Base-by-base conservation (phyloP, 2,113 vertebrate species). In the Megaceryle maxima region DNA sequence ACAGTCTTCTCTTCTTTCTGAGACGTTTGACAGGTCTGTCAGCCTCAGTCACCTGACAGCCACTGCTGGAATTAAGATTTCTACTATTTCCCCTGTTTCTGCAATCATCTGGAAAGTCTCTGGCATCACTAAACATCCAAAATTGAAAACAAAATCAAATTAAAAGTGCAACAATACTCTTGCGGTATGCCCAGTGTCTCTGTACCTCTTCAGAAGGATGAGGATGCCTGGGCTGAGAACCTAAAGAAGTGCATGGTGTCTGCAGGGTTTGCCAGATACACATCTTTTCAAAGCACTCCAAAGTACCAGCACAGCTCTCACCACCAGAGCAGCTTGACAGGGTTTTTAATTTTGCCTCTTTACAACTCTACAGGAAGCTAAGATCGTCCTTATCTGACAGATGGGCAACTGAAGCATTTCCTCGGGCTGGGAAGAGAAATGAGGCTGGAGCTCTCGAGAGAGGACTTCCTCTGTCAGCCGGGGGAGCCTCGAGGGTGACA, bases 1-100 rank as follows among this genome's bases (percentile, higher is more conserved):
- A 98, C 96, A 99, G 98, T 91, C 98, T 99, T 46, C 99, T 98
- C 97, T 99, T 99, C 97, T 98, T 99, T 67, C 98, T 97, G 53
- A 99, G 98, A 43, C 98, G 98, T 94, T 99, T 99, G 70, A 60
- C 87, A n/a, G 98, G 97, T 83, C 98, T 97, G 94, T 98, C 98
- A 37, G 98, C 96, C 94, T 99, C 98, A 33, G 78, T 69, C 56
- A 78, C 68, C 89, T 97, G 96, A 78, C 56, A 94, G 94, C 59
- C 94, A 94, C 72, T 89, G 94, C 83, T 87, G 92, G 70, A 33
- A 73, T 89, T 53, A 89, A 94, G 56, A 87, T 69, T 85, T 66
- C 92, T 91, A 69, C 75, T 81, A 78, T 93, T 96, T 28, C 96
- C 97, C 85, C 86, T 94, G 33, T 92, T 96, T 72, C 98, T 97